Evolutionary conservation across 2,113 vertebrate species (phyloP), one percentile per base, ranked within the genome.

Genomic region (Cromileptes altivelis): DNA sequence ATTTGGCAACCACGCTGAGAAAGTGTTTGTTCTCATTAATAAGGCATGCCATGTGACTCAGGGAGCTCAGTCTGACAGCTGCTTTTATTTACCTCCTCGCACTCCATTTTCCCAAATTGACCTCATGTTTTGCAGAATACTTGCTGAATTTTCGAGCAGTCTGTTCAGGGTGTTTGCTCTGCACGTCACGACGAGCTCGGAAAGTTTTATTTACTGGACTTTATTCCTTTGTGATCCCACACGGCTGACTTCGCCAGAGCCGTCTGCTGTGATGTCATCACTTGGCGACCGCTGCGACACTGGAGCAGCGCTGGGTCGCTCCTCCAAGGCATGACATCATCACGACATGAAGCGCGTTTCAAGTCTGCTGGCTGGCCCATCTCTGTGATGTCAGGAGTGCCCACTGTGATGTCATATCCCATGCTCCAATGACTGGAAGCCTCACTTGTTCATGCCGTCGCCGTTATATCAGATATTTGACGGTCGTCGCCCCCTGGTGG

Each of bases 401-500:
- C 45, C 37, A 6, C 70, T 50, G 45, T 52, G 58, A 58, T 50
- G 55, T 82, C 57, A 42, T 37, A 55, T 67, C 33, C 27, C 47
- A 4, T 2, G 55, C 69, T 82, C 87, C 78, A 17, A 37, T 27
- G 64, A 45, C 37, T 25, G 8, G 61, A 58, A 47, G 71, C 12
- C 30, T 68, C 23, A 14, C 47, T 25, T 2, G 64, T n/a, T 30
- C 3, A 1, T 0, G 47, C 56, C 12, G 1, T 3, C 4, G 25
- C 1, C 6, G 45, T 58, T 55, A 0, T 1, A 79, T 97, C 95
- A 98, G 88, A 96, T 94, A 37, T 96, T 97, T 73, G 97, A 97
- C 85, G 94, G 95, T 10, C 96, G 95, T 9, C 97, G 95, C 70
- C 97, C 96, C 67, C 98, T 94, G 17, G 93, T 75, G 90, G 97